Evolutionary conservation across 2,888 invertebrate species (phyloP).

Genomic region (Dermolepida albohirtum): DNA sequence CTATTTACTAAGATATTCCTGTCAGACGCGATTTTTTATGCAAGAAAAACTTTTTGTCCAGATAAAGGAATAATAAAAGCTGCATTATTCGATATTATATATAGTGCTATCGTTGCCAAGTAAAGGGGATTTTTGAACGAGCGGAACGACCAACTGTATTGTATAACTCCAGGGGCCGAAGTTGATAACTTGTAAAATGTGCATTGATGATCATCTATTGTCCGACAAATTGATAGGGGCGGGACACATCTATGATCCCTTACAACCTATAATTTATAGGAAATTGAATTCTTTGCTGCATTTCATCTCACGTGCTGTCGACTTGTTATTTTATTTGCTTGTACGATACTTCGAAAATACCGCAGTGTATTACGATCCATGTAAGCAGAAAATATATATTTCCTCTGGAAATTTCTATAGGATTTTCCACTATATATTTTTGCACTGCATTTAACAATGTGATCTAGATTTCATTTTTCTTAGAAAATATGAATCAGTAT

Average conservation of each 20-base stretch:
- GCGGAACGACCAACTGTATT: constrained; percentile 46
- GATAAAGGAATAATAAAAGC: constrained; percentile 56
- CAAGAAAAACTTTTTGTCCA: constrained; percentile 54
- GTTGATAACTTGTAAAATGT: constrained; percentile 52
- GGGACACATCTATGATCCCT: constrained; percentile 50
- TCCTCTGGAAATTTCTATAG: constrained; percentile 26
- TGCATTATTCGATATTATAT: constrained; percentile 57
- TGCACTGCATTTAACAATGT: constrained; percentile 37
- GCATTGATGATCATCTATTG: constrained; percentile 51
- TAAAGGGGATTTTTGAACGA: constrained; percentile 55
- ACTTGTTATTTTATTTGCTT: constrained; percentile 32
- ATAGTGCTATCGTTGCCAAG: constrained; percentile 55
- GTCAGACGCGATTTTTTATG: constrained; percentile 59
- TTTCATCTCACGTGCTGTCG: constrained; percentile 37
- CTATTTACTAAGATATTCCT: constrained; percentile 59
- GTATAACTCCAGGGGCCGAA: constrained; percentile 35
- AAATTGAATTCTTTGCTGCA: constrained; percentile 48
- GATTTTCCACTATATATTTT: constrained; percentile 27
- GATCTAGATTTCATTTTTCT: constrained; percentile 15
- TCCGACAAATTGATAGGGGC: constrained; percentile 54
- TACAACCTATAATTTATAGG: constrained; percentile 51
- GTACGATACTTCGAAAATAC: constrained; percentile 22
- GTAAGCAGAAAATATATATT: constrained; percentile 32
- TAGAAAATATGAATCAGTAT: too few species aligned
- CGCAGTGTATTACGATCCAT: constrained; percentile 25